Conservation (phyloP, 2,113 vertebrate species). For the Sialia sialis region DNA sequence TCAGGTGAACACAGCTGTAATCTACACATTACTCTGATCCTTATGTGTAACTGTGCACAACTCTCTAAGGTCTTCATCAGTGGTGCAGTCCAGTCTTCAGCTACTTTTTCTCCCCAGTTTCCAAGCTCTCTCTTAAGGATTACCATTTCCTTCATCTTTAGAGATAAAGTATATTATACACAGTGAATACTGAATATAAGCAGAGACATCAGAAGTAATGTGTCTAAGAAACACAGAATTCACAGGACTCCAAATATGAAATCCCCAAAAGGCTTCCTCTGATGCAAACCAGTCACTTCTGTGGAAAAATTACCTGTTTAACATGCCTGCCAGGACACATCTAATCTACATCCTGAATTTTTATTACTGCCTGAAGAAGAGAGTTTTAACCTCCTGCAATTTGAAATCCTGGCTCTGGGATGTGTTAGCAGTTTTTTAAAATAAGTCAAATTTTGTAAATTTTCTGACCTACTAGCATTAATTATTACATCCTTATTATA, state of each 20-base stretch:
- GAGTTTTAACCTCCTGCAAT: background rate
- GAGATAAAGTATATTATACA: background rate
- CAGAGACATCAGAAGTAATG: background rate
- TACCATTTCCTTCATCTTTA: background rate
- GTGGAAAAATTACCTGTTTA: background rate
- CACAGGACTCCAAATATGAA: background rate
- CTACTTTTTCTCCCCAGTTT: background rate
- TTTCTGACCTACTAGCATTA: background rate
- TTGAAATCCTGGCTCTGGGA: background rate
- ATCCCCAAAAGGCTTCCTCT: background rate
- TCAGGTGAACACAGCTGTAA: background rate
- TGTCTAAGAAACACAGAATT: background rate
- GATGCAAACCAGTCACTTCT: background rate
- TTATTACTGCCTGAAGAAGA: background rate
- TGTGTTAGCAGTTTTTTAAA: background rate
- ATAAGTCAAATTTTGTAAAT: background rate
- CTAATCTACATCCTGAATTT: background rate
- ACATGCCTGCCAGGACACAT: background rate
- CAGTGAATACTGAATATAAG: background rate
- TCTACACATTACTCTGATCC: background rate
- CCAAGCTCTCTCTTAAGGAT: background rate
- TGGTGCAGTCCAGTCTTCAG: background rate
- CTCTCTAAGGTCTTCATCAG: rapidly evolving
- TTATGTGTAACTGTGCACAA: background rate
- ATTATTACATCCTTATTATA: background rate